phyloP scores from a whole-genome alignment of 2,797 vertebrate genomes.

The Ceyx erithaca region DNA sequence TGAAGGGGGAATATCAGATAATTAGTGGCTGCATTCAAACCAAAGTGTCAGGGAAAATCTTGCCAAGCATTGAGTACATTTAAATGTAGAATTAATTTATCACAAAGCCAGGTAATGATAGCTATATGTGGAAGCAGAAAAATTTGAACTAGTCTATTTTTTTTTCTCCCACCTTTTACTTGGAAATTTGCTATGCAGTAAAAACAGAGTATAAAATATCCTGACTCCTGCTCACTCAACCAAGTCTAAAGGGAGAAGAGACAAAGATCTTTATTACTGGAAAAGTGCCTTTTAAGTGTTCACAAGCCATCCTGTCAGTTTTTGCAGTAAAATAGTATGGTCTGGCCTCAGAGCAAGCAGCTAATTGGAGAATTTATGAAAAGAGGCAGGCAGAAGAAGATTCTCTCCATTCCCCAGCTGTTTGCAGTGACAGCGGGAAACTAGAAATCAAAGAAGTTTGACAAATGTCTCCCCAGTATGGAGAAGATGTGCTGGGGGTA shows the following conservation, averaged over 20 bases:
- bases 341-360: neutral
- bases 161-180: neutral
- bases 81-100: neutral
- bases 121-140: neutral
- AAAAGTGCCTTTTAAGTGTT: neutral
- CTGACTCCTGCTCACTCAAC: neutral
- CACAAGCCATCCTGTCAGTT: neutral
- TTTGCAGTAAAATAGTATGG: neutral
- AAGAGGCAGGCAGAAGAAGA: neutral
- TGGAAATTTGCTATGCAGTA: neutral
- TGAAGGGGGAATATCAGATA: neutral
- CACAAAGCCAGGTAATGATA: neutral
- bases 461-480: constrained; percentile 45
- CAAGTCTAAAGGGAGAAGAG: neutral
- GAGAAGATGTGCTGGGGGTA: constrained; percentile 51
- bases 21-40: neutral
- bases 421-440: constrained; percentile 59
- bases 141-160: neutral
- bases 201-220: neutral
- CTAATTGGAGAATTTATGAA: constrained; percentile 8
- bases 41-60: neutral
- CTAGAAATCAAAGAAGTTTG: constrained; percentile 11
- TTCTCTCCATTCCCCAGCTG: constrained; percentile 62
- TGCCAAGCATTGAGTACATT: neutral
- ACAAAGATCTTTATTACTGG: neutral